Base-by-base conservation (phyloP, 2,113 vertebrate genomes). In the Trematocara unimaculatum region DNA sequence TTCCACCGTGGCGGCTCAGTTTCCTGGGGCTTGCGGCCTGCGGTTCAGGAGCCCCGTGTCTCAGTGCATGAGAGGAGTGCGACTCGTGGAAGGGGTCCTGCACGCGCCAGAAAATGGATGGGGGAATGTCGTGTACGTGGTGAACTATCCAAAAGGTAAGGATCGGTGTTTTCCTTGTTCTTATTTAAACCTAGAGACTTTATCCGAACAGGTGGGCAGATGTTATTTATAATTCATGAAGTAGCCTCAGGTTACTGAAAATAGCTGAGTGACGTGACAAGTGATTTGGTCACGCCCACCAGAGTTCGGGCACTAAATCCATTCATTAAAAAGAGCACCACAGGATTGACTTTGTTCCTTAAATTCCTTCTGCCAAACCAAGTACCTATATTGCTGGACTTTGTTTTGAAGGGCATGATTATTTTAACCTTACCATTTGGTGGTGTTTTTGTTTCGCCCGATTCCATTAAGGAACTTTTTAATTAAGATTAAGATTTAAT, bases 111-210 rank as follows among this genome's bases (percentile, higher is more conserved):
- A 99, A 23, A 97, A 96, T 3, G 98, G 98, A 60, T 99, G 99
- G 99, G 98, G 98, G 3, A 99, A 98, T 85, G 94, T 99, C 4
- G 97, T 99, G 0, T 99, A 97, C 8, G 97, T 99, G 3, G 98
- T 99, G 5, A 99, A 98, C 93, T 99, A 99, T 77, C 99, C 99
- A 4, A 99, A 99, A 98, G 99, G 98, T 99, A 90, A 4, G 87
- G 31, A n/a, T 23, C 5, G 4, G 1, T 7, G 29, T 49, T 79
- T n/a, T 13, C 4, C 15, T 17, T 15, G 38, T 45, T 9, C 7
- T n/a, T 51, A 31, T 31, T 31, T 49, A 77, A 18, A 77, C 10
- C 26, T 80, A 38, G 20, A 58, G 13, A 14, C 42, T 51, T n/a
- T 11, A 15, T 11, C 6, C 20, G 4, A 82, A 56, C 58, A 85